A percentile compares a stretch with the other conserved stretches of the same genome.
Conservation (phyloP, 2,888 invertebrate genomes). For the Notodonta ziczac region DNA sequence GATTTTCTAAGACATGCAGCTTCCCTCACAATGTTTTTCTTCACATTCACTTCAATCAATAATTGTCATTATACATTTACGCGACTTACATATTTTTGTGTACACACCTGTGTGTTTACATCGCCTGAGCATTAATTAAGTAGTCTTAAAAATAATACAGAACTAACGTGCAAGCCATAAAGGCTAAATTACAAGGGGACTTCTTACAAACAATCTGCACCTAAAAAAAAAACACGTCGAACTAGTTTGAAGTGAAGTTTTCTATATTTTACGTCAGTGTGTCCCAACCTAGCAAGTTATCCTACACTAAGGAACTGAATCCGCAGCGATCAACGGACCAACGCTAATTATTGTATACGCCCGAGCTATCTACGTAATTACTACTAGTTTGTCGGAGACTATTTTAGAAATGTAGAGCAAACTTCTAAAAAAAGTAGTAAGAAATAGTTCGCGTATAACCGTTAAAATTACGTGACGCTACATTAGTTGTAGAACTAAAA, state of each 20-base stretch:
- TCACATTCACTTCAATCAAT: too few species aligned
- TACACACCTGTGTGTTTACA: too few species aligned
- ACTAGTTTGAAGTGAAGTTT: background rate
- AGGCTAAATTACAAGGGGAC: background rate
- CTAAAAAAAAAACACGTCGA: background rate
- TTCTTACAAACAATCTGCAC: background rate
- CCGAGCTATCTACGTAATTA: constrained; percentile 2
- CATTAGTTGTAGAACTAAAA: background rate
- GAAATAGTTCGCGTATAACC: background rate
- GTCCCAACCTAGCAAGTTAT: background rate
- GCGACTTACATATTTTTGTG: too few species aligned
- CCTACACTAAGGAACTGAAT: constrained; percentile 28
- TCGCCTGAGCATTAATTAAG: too few species aligned
- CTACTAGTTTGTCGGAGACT: background rate
- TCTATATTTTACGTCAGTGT: background rate
- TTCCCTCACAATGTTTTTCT: too few species aligned
- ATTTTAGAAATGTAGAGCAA: background rate
- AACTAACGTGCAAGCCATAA: too few species aligned
- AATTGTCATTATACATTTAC: too few species aligned
- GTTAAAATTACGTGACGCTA: background rate
- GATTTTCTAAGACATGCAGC: too few species aligned
- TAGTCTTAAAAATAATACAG: too few species aligned
- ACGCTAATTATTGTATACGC: constrained; percentile 36
- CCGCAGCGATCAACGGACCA: constrained; percentile 21
- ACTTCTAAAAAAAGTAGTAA: background rate